Conservation (phyloP, 2,888 invertebrate genomes). For the Trichopoda pennipes region DNA sequence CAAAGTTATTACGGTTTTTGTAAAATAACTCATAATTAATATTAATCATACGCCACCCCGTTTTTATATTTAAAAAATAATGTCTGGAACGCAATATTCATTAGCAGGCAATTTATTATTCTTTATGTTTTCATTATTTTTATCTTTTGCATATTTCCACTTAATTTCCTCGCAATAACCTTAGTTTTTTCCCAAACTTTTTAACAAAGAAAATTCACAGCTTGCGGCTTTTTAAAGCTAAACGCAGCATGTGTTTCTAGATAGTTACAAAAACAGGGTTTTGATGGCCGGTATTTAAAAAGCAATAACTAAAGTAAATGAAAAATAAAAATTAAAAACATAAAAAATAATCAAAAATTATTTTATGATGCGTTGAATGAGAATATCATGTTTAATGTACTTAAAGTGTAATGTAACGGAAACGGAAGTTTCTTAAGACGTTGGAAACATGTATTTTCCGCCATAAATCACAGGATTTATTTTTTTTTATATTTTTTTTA, state of each 20-base stretch:
- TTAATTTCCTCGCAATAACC: neutral
- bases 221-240: neutral
- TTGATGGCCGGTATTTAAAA: constrained; percentile 16
- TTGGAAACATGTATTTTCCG: constrained; percentile 53
- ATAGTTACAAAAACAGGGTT: neutral
- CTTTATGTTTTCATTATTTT: neutral
- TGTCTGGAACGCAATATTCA: too few species aligned
- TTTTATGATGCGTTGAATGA: constrained; percentile 31
- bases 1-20: neutral
- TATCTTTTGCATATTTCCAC: neutral
- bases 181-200: neutral
- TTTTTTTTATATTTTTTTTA: neutral
- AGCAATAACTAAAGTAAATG: constrained; percentile 12
- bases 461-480: constrained; percentile 55
- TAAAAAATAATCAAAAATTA: constrained; percentile 9
- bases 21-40: constrained; percentile 6
- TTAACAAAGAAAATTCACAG: constrained; percentile 12
- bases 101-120: neutral
- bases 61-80: too few species aligned
- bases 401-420: constrained; percentile 39
- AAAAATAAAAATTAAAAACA: neutral
- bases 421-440: constrained; percentile 55
- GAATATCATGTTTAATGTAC: neutral
- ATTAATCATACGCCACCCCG: constrained; percentile 6
- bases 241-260: constrained; percentile 10